Conservation (phyloP, 2,797 vertebrate genomes). For the Setipinna tenuifilis region DNA sequence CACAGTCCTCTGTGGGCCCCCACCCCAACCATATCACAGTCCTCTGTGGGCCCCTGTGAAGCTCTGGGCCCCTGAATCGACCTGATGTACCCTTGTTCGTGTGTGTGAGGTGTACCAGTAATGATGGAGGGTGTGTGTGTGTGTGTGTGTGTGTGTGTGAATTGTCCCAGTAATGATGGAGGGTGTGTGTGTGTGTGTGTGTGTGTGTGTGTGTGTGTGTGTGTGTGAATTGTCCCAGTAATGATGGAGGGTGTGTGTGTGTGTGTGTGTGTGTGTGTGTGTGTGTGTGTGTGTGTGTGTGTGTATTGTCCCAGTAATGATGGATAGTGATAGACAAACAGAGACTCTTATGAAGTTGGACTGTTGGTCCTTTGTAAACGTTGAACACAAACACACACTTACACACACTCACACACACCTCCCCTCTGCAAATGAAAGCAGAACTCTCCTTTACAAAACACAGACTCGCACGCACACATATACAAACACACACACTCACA, state of each 20-base stretch:
- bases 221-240: background rate
- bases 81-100: too few relatives aligned
- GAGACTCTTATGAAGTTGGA: background rate
- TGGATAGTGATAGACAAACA: background rate
- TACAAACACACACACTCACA: background rate
- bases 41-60: too few relatives aligned
- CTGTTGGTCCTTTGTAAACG: background rate
- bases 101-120: too few relatives aligned
- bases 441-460: background rate
- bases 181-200: background rate
- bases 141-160: slow-evolving; percentile 5
- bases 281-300: too few relatives aligned
- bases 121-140: background rate
- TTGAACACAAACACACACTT: background rate
- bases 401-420: background rate
- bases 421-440: background rate
- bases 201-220: background rate
- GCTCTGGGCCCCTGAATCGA: too few relatives aligned
- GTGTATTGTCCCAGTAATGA: background rate
- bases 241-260: too few relatives aligned
- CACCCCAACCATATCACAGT: too few relatives aligned
- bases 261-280: too few relatives aligned
- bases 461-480: too few relatives aligned
- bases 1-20: too few relatives aligned
- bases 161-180: too few relatives aligned